These are phyloP conservation scores for Eurystomus glaucurus DNA, from an alignment of 2,797 vertebrate genomes.

Conservation along the genomic window DNA sequence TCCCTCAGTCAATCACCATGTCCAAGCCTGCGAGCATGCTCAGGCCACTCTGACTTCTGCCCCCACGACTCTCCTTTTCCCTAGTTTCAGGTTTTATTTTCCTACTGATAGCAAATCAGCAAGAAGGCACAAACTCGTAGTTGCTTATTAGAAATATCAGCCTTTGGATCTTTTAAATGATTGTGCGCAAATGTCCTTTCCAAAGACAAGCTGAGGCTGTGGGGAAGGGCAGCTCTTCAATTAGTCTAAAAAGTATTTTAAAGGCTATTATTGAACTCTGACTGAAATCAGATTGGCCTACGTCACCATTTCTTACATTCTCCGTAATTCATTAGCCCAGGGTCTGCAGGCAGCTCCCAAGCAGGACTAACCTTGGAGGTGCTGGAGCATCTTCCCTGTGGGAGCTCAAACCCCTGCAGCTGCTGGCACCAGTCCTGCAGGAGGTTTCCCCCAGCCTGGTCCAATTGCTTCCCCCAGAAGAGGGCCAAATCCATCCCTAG, in stretches of 20 bases:
- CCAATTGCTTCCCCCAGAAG: background rate
- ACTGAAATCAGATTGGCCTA: background rate
- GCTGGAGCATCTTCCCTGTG: background rate
- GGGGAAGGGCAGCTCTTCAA: background rate
- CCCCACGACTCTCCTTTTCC: background rate
- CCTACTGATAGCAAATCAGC: background rate
- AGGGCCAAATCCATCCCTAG: background rate
- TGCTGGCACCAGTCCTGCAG: rapidly evolving
- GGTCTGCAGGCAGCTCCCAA: background rate
- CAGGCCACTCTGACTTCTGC: background rate
- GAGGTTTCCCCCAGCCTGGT: rapidly evolving
- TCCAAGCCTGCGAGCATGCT: background rate
- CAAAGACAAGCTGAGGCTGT: background rate
- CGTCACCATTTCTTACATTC: background rate
- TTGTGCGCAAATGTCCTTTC: background rate
- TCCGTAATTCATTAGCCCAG: background rate
- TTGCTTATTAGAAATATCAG: background rate
- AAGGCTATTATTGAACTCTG: background rate
- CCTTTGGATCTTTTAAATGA: background rate
- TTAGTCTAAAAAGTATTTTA: background rate
- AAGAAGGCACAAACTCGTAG: background rate
- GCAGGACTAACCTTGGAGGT: background rate
- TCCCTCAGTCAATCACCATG: background rate
- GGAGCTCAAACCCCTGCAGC: background rate
- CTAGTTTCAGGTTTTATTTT: background rate